A percentile compares a stretch with the other conserved stretches of the same genome.
Evolutionary conservation across 2,113 vertebrate genomes (phyloP).

Genomic region (Aegithalos caudatus): DNA sequence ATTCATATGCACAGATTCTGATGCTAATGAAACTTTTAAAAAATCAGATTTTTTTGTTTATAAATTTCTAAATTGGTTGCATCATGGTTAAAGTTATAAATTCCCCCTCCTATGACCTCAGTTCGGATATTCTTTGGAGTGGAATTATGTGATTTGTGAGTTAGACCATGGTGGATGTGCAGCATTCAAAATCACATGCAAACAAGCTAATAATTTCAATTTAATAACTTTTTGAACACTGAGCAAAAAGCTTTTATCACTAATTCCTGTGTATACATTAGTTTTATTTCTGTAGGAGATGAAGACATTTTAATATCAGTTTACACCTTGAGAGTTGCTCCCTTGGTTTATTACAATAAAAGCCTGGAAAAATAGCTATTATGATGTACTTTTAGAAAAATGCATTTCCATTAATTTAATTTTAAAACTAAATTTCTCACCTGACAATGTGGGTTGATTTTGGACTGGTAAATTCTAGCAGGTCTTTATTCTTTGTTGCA

Average conservation of each 20-base stretch:
- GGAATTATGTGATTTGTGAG: not conserved
- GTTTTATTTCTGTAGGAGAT: not conserved
- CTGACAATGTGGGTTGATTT: not conserved
- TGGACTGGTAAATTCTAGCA: not conserved
- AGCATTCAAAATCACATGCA: not conserved
- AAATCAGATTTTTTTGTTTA: not conserved
- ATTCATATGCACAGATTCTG: not conserved
- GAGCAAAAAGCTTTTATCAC: not conserved
- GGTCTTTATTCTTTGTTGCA: not conserved
- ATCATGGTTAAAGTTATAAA: not conserved
- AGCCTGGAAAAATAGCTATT: not conserved
- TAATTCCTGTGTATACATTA: not conserved
- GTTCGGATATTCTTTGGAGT: not conserved
- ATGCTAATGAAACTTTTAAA: not conserved
- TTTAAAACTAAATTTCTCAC: not conserved
- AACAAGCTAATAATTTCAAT: not conserved
- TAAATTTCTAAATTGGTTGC: not conserved
- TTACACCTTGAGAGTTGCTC: not conserved
- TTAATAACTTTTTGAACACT: not conserved
- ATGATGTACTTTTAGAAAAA: not conserved
- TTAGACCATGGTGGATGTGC: not conserved
- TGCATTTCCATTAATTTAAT: not conserved
- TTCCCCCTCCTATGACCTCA: rapidly evolving
- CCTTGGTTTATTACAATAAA: not conserved
- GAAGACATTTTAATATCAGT: not conserved